A percentile compares a stretch with the other conserved stretches of the same genome.
These are phyloP conservation scores for Meganola albula DNA, from an alignment of 2,888 invertebrate species.

Conservation along the genomic window DNA sequence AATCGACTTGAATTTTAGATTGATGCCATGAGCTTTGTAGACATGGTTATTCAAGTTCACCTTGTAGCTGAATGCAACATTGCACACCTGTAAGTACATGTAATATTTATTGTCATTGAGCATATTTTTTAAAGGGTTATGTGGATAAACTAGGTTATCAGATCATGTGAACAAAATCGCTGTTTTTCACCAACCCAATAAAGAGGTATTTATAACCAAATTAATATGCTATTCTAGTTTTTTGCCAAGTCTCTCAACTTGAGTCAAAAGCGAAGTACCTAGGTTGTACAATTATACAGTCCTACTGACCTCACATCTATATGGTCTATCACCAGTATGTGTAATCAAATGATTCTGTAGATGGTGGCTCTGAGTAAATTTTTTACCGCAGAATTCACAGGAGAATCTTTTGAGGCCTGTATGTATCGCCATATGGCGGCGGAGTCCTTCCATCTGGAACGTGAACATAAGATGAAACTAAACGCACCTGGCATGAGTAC, in stretches of 20 bases:
- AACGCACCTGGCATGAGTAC: slow-evolving; percentile 65
- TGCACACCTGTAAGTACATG: slow-evolving; percentile 61
- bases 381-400: slow-evolving; percentile 49
- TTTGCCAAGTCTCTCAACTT: too few relatives aligned
- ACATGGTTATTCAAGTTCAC: slow-evolving; percentile 74
- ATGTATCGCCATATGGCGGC: slow-evolving; percentile 52
- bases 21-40: slow-evolving; percentile 66
- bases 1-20: slow-evolving; percentile 71
- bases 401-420: slow-evolving; percentile 49
- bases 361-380: slow-evolving; percentile 54
- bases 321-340: slow-evolving; percentile 55
- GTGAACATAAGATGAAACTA: slow-evolving; percentile 22
- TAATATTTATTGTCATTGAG: too few relatives aligned
- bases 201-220: too few relatives aligned
- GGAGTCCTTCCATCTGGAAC: slow-evolving; percentile 48
- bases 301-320: slow-evolving; percentile 53
- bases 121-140: too few relatives aligned
- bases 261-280: too few relatives aligned
- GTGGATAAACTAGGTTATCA: too few relatives aligned
- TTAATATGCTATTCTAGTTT: too few relatives aligned
- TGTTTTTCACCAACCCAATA: too few relatives aligned
- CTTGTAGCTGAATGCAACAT: slow-evolving; percentile 72
- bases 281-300: slow-evolving; percentile 8
- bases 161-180: too few relatives aligned
- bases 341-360: slow-evolving; percentile 50